Evolutionary conservation across 2,888 invertebrate species (phyloP), one percentile per base, ranked within the genome.

Genomic region (Chymomyza procnemis): DNA sequence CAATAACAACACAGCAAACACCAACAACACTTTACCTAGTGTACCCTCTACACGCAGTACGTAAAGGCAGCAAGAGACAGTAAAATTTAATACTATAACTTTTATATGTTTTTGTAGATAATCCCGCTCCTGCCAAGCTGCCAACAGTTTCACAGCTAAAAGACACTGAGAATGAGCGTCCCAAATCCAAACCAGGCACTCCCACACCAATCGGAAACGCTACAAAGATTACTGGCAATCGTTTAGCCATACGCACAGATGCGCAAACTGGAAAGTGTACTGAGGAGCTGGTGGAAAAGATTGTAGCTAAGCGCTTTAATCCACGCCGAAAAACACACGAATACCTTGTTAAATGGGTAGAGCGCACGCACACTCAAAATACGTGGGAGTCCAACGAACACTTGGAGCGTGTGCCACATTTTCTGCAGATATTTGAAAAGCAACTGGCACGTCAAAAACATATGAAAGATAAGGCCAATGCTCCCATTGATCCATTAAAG

Each of bases 331-430:
- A 95, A 89, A 94, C 94, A 82, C 95, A 95, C 76, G 96, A 96
- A 91, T 97, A 96, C 91, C 92, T 96, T 84, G 93, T 97, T 60
- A 97, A 96, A 90, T 97, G 96, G 96, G 96, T 96, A 88, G 95
- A 95, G 58, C 95, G 94, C 81, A 92, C 94, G 22, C 94, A 95
- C 94, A 95, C 95, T 70, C 94, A 95, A 79, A 96, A 96, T 88
- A 96, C 96, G 4, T 97, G 96, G 96, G 96, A 97, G 89, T 95
- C 96, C 0, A 93, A 94, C 26, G 93, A 94, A 64, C 94, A 95
- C 88, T 93, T 96, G 88, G 94, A 94, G 69, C 94, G 94, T 1
- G 96, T 96, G 85, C 95, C 95, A 86, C 93, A 94, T 82, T 91
- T 96, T 66, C 90, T 96, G 62, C 96, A 96, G 71, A 95, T 95